phyloP scores from a whole-genome alignment of 2,797 vertebrate species.

The Philypnodon macrostomus region DNA sequence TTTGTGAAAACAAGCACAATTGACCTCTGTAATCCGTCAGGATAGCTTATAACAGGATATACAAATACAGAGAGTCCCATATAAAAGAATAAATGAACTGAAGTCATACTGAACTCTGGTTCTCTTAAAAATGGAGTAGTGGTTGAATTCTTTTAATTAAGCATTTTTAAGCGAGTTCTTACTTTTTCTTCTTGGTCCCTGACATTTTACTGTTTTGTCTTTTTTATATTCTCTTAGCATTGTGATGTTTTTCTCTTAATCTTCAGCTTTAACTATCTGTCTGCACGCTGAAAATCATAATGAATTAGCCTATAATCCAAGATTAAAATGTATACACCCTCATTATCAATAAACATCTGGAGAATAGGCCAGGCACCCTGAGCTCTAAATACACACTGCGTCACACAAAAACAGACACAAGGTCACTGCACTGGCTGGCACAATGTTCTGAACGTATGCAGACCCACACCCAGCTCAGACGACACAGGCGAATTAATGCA shows the following conservation, averaged over 20 bases:
- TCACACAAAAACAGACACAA: conserved; percentile 42
- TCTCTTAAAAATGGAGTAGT: too few relatives aligned
- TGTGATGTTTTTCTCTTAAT: too few relatives aligned
- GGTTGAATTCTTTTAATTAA: too few relatives aligned
- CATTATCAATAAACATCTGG: conserved; percentile 49
- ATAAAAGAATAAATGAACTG: too few relatives aligned
- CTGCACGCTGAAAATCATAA: conserved; percentile 29
- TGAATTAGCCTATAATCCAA: conserved; percentile 59
- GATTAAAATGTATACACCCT: conserved; percentile 65
- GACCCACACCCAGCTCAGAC: conserved; percentile 63
- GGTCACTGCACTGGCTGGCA: conserved; percentile 64
- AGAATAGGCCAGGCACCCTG: conserved; percentile 43
- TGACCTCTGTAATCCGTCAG: conserved; percentile 17
- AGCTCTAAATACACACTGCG: conserved; percentile 28
- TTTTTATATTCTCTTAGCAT: too few relatives aligned
- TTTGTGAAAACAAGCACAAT: conserved; percentile 1
- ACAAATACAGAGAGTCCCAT: too few relatives aligned
- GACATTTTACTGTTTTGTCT: too few relatives aligned
- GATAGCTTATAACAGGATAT: not conserved
- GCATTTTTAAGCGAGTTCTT: too few relatives aligned
- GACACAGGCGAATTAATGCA: conserved; percentile 73
- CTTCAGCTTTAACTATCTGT: conserved; percentile 39
- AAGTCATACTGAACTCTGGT: too few relatives aligned
- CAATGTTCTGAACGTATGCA: conserved; percentile 77
- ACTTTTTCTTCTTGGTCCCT: too few relatives aligned